phyloP scores from a whole-genome alignment of 2,113 vertebrate species.

The Cryptomyrus ogoouensis region DNA sequence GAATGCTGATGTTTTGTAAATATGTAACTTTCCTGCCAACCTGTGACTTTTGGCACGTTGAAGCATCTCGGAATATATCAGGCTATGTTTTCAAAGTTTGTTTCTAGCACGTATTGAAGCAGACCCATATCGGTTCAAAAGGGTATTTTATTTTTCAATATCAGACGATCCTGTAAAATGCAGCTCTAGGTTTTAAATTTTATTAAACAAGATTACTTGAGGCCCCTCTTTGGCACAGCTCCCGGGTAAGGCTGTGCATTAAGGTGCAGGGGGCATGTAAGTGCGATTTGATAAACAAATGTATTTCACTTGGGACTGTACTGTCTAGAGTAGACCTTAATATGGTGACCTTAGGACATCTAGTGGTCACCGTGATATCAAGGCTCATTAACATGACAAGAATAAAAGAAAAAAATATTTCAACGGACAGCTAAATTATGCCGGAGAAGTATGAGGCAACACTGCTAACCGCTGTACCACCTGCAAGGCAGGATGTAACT shows the following conservation, averaged over 20 bases:
- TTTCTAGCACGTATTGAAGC: background rate
- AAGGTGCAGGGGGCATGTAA: background rate
- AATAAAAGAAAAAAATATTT: background rate
- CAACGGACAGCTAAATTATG: background rate
- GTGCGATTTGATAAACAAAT: background rate
- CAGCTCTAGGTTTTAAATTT: background rate
- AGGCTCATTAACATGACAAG: background rate
- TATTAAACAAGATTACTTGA: background rate
- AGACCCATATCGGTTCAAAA: background rate
- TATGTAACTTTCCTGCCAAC: background rate
- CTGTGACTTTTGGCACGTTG: background rate
- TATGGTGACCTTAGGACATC: constrained; percentile 19
- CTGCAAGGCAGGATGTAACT: background rate
- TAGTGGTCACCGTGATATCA: constrained; percentile 18
- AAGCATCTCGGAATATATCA: background rate
- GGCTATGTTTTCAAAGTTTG: background rate
- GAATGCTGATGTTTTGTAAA: background rate
- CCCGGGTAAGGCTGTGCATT: background rate
- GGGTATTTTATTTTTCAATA: background rate
- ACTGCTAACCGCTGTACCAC: background rate
- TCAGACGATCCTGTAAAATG: background rate
- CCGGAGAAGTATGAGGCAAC: background rate
- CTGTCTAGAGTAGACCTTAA: background rate
- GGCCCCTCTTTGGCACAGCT: background rate
- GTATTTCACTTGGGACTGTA: background rate